phyloP scores from a whole-genome alignment of 2,888 invertebrate species.

The Diadegma fenestrale region DNA sequence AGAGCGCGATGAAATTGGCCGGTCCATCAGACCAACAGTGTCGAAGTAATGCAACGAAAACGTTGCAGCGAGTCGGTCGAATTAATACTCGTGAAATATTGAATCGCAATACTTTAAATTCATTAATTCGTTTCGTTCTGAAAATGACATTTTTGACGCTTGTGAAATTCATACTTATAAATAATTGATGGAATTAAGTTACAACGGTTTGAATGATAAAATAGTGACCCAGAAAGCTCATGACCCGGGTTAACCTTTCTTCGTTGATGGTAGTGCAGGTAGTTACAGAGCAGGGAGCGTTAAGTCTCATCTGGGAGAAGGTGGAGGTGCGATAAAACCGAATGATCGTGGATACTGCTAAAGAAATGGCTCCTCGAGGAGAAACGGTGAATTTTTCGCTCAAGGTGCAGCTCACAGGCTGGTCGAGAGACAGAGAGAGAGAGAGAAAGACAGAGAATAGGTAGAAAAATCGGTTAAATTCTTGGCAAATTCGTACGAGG shows the following conservation, averaged over 20 bases:
- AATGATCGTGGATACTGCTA: conserved; percentile 56
- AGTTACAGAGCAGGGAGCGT: conserved; percentile 35
- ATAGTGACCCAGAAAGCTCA: conserved; percentile 37
- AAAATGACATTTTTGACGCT: background rate
- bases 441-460: background rate
- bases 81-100: background rate
- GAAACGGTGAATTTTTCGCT: conserved; percentile 35
- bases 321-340: conserved; percentile 56
- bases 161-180: background rate
- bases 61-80: too few relatives aligned
- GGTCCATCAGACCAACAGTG: too few relatives aligned
- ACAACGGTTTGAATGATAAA: background rate
- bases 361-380: conserved; percentile 47
- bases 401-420: conserved; percentile 1
- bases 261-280: background rate
- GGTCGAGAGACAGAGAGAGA: conserved; percentile 2
- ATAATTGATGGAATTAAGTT: background rate
- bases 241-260: conserved; percentile 34
- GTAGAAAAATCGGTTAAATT: conserved; percentile 44
- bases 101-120: background rate
- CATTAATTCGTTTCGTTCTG: background rate
- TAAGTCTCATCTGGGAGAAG: conserved; percentile 43
- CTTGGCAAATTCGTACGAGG: conserved; percentile 44
- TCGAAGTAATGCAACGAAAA: too few relatives aligned
- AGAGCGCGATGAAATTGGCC: too few relatives aligned